phyloP scores from a whole-genome alignment of 2,113 vertebrate species.

The Promerops cafer region DNA sequence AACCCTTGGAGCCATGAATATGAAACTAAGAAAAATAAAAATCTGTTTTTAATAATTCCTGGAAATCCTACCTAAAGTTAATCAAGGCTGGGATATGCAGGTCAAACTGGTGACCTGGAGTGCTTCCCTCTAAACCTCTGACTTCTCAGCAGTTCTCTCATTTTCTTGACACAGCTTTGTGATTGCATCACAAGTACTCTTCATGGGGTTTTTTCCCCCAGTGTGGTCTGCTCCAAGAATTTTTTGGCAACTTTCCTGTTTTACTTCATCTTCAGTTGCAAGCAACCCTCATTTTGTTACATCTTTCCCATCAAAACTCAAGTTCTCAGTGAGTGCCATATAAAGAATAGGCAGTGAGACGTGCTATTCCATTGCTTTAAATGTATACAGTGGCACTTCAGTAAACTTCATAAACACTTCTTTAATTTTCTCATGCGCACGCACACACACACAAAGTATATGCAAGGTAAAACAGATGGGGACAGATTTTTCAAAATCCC shows the following conservation, averaged over 20 bases:
- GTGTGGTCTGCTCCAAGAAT: background rate
- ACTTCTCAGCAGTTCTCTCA: background rate
- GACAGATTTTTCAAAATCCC: background rate
- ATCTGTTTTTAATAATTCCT: background rate
- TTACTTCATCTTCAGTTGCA: background rate
- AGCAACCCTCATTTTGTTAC: background rate
- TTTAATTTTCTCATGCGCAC: background rate
- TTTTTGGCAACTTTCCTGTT: background rate
- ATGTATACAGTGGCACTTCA: background rate
- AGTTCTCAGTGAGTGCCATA: background rate
- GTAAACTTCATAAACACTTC: background rate
- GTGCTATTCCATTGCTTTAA: background rate
- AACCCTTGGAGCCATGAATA: background rate
- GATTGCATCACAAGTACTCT: background rate
- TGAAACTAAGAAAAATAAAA: background rate
- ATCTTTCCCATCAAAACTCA: background rate
- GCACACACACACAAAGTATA: too few relatives aligned
- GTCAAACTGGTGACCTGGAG: background rate
- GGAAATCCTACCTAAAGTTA: background rate
- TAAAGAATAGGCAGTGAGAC: background rate
- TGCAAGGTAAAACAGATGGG: background rate
- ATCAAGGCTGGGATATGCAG: background rate
- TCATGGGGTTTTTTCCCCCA: background rate
- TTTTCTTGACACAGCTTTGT: background rate
- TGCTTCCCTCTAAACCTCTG: background rate